Percentiles rank a stretch among this genome's conserved stretches.
These are phyloP conservation scores for Lasiommata megera DNA, from an alignment of 2,888 invertebrate genomes.

Conservation along the genomic window DNA sequence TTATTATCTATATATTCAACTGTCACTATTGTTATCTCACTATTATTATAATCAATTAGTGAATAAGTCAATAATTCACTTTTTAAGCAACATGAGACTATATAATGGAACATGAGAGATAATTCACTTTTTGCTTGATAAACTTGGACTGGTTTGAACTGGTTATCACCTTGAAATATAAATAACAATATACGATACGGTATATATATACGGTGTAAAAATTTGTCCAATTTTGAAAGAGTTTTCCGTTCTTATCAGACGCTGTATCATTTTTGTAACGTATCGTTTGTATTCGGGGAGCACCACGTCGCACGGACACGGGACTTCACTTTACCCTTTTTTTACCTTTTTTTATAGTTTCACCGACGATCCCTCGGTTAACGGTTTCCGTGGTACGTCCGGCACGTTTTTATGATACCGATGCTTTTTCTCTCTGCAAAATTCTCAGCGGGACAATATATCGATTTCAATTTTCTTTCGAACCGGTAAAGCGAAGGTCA, in stretches of 20 bases:
- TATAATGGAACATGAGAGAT: too few relatives aligned
- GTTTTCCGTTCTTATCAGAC: constrained; percentile 39
- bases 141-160: too few relatives aligned
- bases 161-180: too few relatives aligned
- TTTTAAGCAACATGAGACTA: too few relatives aligned
- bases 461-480: constrained; percentile 8
- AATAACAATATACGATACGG: too few relatives aligned
- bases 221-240: constrained; percentile 39
- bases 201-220: too few relatives aligned
- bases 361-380: constrained; percentile 26
- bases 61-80: too few relatives aligned
- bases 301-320: constrained; percentile 53
- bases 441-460: constrained; percentile 3
- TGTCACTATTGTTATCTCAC: too few relatives aligned
- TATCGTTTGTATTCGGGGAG: constrained; percentile 61
- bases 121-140: too few relatives aligned
- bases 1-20: too few relatives aligned
- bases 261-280: constrained; percentile 42
- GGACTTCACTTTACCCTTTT: constrained; percentile 52
- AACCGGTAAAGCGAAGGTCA: too few relatives aligned
- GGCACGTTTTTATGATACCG: constrained; percentile 33
- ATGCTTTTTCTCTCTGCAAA: neutral
- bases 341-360: constrained; percentile 29
- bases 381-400: constrained; percentile 22
- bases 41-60: too few relatives aligned